phyloP scores from a whole-genome alignment of 37 sponge, comb jelly and placozoan species.

The Aplysina aerophoba region DNA sequence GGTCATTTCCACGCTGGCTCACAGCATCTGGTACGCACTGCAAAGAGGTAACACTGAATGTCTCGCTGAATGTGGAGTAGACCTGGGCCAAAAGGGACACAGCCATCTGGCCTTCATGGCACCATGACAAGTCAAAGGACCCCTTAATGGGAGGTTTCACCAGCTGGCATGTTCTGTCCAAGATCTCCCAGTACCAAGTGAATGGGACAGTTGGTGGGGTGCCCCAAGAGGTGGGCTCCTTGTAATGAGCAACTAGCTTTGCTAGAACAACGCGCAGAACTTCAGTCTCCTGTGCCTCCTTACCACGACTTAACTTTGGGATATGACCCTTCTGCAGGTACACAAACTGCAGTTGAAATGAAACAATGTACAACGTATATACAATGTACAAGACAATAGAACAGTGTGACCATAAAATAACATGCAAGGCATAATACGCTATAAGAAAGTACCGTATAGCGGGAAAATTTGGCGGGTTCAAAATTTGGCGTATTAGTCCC shows the following conservation, averaged over 20 bases:
- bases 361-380: too few relatives aligned
- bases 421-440: too few relatives aligned
- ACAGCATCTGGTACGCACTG: background rate
- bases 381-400: too few relatives aligned
- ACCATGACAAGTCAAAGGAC: background rate
- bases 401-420: too few relatives aligned
- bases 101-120: background rate
- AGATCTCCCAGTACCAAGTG: slow-evolving; percentile 31
- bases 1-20: background rate
- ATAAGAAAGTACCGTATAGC: too few relatives aligned
- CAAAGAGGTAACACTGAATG: background rate
- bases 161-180: background rate
- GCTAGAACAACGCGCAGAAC: background rate
- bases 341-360: background rate
- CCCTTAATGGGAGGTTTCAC: background rate
- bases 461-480: too few relatives aligned
- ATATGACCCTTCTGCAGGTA: background rate
- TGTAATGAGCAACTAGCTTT: background rate
- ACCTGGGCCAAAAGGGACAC: slow-evolving; percentile 5
- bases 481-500: too few relatives aligned
- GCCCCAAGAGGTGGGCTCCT: background rate
- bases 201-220: background rate
- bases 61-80: background rate
- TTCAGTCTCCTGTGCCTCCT: too few relatives aligned
- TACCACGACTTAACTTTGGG: too few relatives aligned